Base-by-base conservation (phyloP, 1,140 invertebrate genomes). In the Berghia stephanieae region DNA sequence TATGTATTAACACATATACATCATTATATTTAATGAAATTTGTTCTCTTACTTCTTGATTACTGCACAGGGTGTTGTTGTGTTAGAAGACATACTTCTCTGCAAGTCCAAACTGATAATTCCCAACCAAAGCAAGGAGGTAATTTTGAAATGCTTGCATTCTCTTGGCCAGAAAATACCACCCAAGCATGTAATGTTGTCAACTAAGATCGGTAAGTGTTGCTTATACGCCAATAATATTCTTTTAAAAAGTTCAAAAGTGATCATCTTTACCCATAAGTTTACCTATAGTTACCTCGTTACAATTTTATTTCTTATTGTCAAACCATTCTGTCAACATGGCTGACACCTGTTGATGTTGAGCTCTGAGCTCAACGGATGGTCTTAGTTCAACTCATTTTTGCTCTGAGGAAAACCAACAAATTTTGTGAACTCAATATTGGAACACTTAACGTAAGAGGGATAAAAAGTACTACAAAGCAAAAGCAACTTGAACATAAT, bases 11-110 rank as follows among this genome's bases (percentile, higher is more conserved):
- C 38, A 3, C 38, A 31, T 49, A 18, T 31, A 10, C 55, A 36
- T 27, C 24, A 2, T 42, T 21, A 57, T 1, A 18, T 27, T 34
- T 49, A 57, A 2, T 27, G n/a, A 44, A 6, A 1, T 24, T 63
- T 31, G 49, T 66, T 31, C 21, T n/a, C 21, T 16, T 6, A 42
- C 18, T 27, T 46, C 21, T 34, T 16, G 21, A 3, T 18, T 18
- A n/a, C 4, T 38, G 13, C 42, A 36, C 57, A 87, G 86, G 84
- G 86, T 49, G 86, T 87, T 18, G 86, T 87, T 27, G 84, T 87
- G 2, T 72, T 87, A 6, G 86, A 87, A 72, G 86, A 87, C 18
- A 83, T 87, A 43, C 38, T 79, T 27, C 73, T 82, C 49, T 57
- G 80, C n/a, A 86, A 86, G 71, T 77, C 81, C 3, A 80, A 79